Percentiles rank a stretch among this genome's conserved stretches.
Conservation (phyloP, 2,888 invertebrate species). For the Mimachlamys varia region DNA sequence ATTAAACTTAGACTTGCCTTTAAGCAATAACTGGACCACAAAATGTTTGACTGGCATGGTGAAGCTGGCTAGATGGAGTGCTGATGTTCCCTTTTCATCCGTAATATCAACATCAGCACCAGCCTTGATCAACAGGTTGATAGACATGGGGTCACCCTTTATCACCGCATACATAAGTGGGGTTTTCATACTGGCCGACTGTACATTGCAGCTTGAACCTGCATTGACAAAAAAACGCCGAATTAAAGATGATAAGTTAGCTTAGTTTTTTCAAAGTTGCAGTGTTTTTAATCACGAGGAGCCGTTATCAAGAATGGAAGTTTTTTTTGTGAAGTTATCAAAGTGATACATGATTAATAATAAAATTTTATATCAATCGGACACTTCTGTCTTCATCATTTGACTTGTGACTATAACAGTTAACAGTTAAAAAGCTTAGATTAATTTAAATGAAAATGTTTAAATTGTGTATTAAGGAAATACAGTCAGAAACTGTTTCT, state of each 20-base stretch:
- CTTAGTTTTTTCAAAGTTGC: no score
- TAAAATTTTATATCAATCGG: no score
- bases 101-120: not conserved
- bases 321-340: no score
- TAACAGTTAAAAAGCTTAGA: no score
- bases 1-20: not conserved
- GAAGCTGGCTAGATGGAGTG: conserved; percentile 28
- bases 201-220: not conserved
- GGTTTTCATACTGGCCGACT: conserved; percentile 12
- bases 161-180: not conserved
- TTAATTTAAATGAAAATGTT: no score
- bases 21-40: not conserved
- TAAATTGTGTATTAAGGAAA: no score
- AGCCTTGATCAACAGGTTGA: not conserved
- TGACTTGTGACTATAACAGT: no score
- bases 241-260: not conserved
- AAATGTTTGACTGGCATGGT: conserved; percentile 19
- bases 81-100: conserved; percentile 13
- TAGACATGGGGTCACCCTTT: not conserved
- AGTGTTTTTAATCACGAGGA: no score
- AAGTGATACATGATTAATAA: no score
- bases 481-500: no score
- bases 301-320: no score
- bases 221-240: not conserved
- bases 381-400: no score